Base-by-base conservation (phyloP, 2,797 vertebrate species). In the Microctenopoma stevenorrisi region DNA sequence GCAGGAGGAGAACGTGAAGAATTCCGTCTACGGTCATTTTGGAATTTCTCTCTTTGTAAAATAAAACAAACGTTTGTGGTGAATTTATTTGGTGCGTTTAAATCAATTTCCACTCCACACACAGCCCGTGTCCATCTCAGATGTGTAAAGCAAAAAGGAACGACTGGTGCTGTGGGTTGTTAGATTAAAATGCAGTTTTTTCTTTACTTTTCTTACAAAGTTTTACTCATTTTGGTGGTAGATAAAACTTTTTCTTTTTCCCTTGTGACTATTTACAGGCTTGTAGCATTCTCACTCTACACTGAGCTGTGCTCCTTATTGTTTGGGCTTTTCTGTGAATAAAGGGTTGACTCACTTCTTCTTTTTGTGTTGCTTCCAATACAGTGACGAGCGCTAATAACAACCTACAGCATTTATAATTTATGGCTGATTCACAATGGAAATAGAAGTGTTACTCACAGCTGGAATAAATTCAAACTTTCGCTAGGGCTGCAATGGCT, bases 321-420 rank as follows among this genome's bases (percentile, higher is more conserved):
- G 67, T 84, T 64, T 76, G 59, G 60, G 77, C 68, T 16, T 83
- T 81, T 85, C 58, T 81, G 85, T 81, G 47, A 90, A 91, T 90
- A 90, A 92, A 92, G 53, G 18, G 44, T 82, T 61, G 74, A 83
- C 55, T 72, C 42, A 7, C 6, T 14, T 42, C 11, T 49, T 2
- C 13, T 7, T 2, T 22, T 37, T 54, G 25, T 65, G 44, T 38
- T 52, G n/a, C 15, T 52, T 55, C 13, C 1, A 15, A 33, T 18
- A 10, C 37, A 42, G 40, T 38, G 30, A 38, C 33, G 28, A 0
- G n/a, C 16, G 53, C 3, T 13, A 26, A 51, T 46, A 18, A 8
- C 6, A 46, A 54, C 7, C 38, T 50, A 18, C 15, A 16, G 18
- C 28, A 35, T 63, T 52, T 54, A 54, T 58, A 61, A 12, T 44